Evolutionary conservation across 2,888 invertebrate species (phyloP), one percentile per base, ranked within the genome.

Genomic region (Sinodicranocentrus sp.): DNA sequence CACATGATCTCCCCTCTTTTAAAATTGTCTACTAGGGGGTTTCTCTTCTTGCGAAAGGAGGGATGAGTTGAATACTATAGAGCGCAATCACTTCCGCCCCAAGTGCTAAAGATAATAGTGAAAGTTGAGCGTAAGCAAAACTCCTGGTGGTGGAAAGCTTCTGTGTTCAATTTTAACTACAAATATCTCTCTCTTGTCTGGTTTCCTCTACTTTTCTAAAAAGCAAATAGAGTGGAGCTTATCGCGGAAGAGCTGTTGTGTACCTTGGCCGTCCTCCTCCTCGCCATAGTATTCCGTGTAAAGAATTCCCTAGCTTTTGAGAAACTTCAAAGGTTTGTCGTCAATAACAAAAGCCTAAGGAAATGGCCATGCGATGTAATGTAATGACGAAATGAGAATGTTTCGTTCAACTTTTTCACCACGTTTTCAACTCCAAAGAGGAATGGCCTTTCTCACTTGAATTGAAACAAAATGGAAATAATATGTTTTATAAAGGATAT

Each of bases 81-180:
- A 65, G 52, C 63, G 67, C 54, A 73, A 73, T 80, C 72, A 80
- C 44, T 80, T 80, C 80, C 80, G 80, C 80, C 65, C 28, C 73
- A 68, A 80, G 72, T 67, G 67, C 59, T 67, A 80, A 73, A 80
- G 72, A 80, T 80, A 73, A 80, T 80, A 73, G 80, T 28, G 72
- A 79, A 72, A 61, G 63, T 65, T 72, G 52, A 65, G 17, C 33
- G 65, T 52, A 39, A 80, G 68, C 19, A 39, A 52, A 70, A 52
- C 5, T 39, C 39, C 39, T 39, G 39, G 52, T 52, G 52, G 52
- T 52, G 19, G 19, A 52, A 52, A 52, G 39, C 39, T 39, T 39
- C 39, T 8, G 6, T 39, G 52, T 75, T 65, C 75, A 48, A 63
- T 75, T 75, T 75, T 75, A 75, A 52, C 63, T 54, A 33, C 39